phyloP scores from a whole-genome alignment of 2,888 invertebrate genomes.

The Mamestra brassicae region DNA sequence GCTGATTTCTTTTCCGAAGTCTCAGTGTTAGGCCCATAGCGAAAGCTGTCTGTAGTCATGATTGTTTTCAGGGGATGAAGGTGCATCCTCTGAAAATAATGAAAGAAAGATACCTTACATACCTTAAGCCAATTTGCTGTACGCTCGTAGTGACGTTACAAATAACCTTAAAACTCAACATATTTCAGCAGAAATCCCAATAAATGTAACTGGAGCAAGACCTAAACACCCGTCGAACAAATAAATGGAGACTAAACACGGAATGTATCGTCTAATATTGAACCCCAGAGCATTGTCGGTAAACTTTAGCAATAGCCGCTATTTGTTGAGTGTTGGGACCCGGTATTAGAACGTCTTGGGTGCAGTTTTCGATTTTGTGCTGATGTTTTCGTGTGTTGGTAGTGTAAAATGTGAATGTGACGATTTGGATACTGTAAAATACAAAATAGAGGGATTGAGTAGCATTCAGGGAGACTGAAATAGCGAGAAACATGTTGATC shows the following conservation, averaged over 20 bases:
- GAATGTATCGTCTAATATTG: slow-evolving; percentile 33
- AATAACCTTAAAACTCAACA: not conserved
- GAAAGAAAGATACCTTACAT: no score
- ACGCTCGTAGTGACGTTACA: not conserved
- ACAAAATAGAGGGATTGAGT: no score
- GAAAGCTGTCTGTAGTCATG: no score
- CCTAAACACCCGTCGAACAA: slow-evolving; percentile 13
- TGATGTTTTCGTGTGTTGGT: not conserved
- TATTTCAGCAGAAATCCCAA: slow-evolving; percentile 3
- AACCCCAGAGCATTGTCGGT: slow-evolving; percentile 2
- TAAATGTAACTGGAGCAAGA: not conserved
- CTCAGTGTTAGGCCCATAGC: no score
- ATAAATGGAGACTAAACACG: slow-evolving; percentile 22
- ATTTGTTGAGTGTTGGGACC: slow-evolving; percentile 22
- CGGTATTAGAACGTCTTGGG: slow-evolving; percentile 3
- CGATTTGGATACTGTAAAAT: not conserved
- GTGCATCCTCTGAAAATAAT: no score
- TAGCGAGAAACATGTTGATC: no score
- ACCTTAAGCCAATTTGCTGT: not conserved
- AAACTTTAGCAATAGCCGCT: slow-evolving; percentile 26
- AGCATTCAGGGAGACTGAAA: not conserved
- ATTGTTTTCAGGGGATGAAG: no score
- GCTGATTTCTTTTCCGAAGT: no score
- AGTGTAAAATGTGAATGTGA: not conserved
- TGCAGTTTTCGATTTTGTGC: slow-evolving; percentile 24